Base-by-base conservation (phyloP, 2,797 vertebrate genomes). In the Bryconaethiops microstoma region DNA sequence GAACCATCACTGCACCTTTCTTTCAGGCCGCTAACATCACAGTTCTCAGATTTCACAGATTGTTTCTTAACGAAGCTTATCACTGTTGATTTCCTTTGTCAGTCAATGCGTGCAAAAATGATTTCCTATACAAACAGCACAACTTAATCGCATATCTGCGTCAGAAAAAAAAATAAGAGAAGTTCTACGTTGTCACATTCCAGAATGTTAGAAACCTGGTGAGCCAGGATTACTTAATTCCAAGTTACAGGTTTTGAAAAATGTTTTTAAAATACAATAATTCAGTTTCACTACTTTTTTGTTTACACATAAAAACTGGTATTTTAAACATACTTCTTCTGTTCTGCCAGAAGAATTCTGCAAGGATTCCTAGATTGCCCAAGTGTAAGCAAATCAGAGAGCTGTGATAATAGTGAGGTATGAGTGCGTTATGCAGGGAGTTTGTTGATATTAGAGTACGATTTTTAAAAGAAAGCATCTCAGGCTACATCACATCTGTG, bases 361-460 rank as follows among this genome's bases (percentile, higher is more conserved):
- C 74, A 82, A 74, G 70, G 74, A 78, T 81, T 40, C 70, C 75
- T 77, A 62, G 78, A 72, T 82, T 67, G 74, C 35, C 78, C 81
- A 67, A 77, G 67, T 76, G 60, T 70, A 73, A 72, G 82, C 81
- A 85, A 78, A 83, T 75, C 78, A 21, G 67, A 23, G 13, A 25
- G 42, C 50, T 77, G 69, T 65, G 76, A 81, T 85, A 83, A 78
- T 42, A 23, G 62, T n/a, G 79, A 74, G 75, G 68, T 82, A 74
- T 75, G 81, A 81, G 73, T 67, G 54, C 74, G 57, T 70, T 74
- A 77, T 78, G 74, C 21, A 73, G 45, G 60, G 71, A 60, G 72
- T 76, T 78, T 83, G 81, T 85, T 85, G 81, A 85, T 74, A 68
- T 77, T 82, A 74, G 6, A 4, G 25, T 13, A 77, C 29, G 74